Conservation (phyloP, 37 sponge, comb jelly and placozoan genomes). For the Aplysina aerophoba region DNA sequence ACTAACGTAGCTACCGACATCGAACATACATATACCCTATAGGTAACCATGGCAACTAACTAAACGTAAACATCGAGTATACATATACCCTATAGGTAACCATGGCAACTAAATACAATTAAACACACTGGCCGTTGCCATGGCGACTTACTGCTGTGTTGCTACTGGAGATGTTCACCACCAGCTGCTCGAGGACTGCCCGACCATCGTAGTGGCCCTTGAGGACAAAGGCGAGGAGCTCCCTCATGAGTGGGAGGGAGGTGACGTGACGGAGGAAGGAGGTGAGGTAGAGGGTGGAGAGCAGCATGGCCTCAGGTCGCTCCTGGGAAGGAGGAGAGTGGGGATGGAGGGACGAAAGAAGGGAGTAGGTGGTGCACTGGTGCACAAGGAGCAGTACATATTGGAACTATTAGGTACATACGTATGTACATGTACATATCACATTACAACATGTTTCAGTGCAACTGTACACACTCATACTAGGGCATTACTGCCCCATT, state of each 20-base stretch:
- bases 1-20: neutral
- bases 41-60: no score
- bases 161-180: conserved; percentile 39
- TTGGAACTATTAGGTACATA: neutral
- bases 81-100: no score
- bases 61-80: no score
- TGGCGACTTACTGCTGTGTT: conserved; percentile 45
- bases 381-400: neutral
- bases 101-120: no score
- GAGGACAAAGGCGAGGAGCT: conserved; percentile 55
- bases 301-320: conserved; percentile 37
- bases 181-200: conserved; percentile 39
- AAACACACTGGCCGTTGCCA: no score
- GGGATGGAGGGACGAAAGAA: no score
- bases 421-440: no score
- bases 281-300: conserved; percentile 71
- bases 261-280: conserved; percentile 65
- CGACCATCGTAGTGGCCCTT: conserved; percentile 48
- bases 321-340: conserved; percentile 29
- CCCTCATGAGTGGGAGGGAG: conserved; percentile 62
- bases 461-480: conserved; percentile 17
- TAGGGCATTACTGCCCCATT: no score
- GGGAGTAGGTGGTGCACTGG: neutral
- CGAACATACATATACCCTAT: no score
- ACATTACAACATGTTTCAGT: neutral